These are phyloP conservation scores for Embidobia sp. DNA, from an alignment of 2,888 invertebrate species.

Conservation along the genomic window DNA sequence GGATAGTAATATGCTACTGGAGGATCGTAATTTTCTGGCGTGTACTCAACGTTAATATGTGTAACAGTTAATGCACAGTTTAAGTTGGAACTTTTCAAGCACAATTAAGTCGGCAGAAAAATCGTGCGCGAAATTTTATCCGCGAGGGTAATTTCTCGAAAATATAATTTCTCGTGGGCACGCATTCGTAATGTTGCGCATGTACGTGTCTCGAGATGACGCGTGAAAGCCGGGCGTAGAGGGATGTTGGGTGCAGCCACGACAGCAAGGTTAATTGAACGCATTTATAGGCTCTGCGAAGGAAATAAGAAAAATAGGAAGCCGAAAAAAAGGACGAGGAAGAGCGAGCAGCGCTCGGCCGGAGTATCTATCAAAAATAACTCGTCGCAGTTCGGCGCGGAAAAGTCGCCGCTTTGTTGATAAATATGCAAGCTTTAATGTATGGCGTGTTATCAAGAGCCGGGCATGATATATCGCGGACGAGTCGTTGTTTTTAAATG, in stretches of 20 bases:
- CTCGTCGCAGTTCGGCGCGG: constrained; percentile 2
- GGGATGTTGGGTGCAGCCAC: constrained; percentile 70
- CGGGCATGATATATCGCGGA: constrained; percentile 29
- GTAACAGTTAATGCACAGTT: too few relatives aligned
- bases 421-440: constrained; percentile 16
- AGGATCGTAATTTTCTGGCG: too few relatives aligned
- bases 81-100: constrained; percentile 37
- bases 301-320: constrained; percentile 68
- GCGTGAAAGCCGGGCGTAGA: constrained; percentile 75
- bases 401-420: constrained; percentile 32
- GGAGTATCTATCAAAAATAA: constrained; percentile 41
- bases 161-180: constrained; percentile 50
- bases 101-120: constrained; percentile 33
- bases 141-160: constrained; percentile 40
- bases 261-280: constrained; percentile 80
- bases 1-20: too few relatives aligned
- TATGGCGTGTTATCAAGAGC: constrained; percentile 8
- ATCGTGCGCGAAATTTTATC: constrained; percentile 27
- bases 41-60: too few relatives aligned
- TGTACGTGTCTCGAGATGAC: constrained; percentile 71
- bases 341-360: constrained; percentile 60
- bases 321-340: constrained; percentile 40
- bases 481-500: constrained; percentile 24
- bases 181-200: constrained; percentile 50
- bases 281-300: constrained; percentile 77